Percentiles rank a stretch among this genome's conserved stretches.
phyloP scores from a whole-genome alignment of 2,113 vertebrate species.

The Gambusia affinis region DNA sequence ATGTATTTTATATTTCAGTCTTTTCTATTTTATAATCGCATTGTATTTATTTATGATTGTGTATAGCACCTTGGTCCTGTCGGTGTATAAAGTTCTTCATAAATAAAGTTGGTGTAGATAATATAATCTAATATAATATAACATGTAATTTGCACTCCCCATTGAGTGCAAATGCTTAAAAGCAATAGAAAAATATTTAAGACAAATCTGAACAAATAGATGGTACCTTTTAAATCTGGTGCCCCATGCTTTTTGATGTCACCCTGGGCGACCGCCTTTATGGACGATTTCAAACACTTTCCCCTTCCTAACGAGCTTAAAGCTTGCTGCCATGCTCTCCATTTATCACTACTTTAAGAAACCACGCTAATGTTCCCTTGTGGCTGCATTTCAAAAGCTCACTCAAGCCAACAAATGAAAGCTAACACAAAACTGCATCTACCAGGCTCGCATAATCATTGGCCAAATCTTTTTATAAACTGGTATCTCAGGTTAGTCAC shows the following conservation, averaged over 20 bases:
- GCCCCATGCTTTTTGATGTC: neutral
- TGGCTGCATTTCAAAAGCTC: neutral
- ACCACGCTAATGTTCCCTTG: neutral
- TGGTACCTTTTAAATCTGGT: too few species aligned
- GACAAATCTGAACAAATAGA: too few species aligned
- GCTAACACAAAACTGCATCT: neutral
- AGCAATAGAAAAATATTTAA: too few species aligned
- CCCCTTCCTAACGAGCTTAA: constrained; percentile 43
- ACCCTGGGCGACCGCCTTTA: neutral
- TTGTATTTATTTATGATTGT: too few species aligned
- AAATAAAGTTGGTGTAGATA: too few species aligned
- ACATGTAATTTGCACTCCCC: too few species aligned
- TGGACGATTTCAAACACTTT: neutral
- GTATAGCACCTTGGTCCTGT: too few species aligned
- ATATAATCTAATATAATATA: too few species aligned
- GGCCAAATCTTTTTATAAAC: neutral
- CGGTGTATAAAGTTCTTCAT: too few species aligned
- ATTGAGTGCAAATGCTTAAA: too few species aligned
- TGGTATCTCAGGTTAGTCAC: constrained; percentile 14
- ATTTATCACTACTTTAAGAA: constrained; percentile 1
- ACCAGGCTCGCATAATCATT: neutral
- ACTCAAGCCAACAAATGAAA: neutral
- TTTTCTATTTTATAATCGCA: too few species aligned
- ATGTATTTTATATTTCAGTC: too few species aligned
- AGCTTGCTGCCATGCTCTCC: constrained; percentile 3